phyloP scores from a whole-genome alignment of 2,888 invertebrate genomes.

The Melinaea menophilus region DNA sequence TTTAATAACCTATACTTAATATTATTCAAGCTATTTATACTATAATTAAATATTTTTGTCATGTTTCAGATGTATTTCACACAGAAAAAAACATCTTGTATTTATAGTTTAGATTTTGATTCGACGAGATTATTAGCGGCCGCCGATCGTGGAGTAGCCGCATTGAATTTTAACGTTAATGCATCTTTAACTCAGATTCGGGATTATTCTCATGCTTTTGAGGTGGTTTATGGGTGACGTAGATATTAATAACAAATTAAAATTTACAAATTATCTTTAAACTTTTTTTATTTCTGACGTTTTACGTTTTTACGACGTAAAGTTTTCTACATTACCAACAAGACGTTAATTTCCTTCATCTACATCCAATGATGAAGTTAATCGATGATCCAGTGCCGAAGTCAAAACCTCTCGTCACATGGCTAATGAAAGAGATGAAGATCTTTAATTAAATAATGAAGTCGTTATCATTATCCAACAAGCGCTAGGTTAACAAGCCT shows the following conservation, averaged over 20 bases:
- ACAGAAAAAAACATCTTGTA: constrained; percentile 58
- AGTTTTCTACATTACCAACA: no score
- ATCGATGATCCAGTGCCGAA: no score
- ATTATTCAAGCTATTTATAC: not conserved
- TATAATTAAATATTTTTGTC: not conserved
- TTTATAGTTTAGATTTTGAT: constrained; percentile 66
- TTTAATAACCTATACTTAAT: constrained; percentile 2
- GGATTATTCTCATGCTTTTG: constrained; percentile 59
- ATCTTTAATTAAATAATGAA: no score
- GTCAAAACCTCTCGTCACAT: no score
- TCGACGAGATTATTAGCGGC: constrained; percentile 59
- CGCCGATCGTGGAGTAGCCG: constrained; percentile 55
- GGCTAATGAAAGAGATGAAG: no score
- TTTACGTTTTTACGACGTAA: no score
- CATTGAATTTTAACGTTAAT: constrained; percentile 54
- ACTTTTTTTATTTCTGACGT: not conserved
- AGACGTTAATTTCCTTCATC: no score
- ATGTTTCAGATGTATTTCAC: constrained; percentile 67
- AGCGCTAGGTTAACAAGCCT: no score
- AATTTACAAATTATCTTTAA: constrained; percentile 2
- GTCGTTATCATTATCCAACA: no score
- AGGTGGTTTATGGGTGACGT: constrained; percentile 34
- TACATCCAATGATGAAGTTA: no score
- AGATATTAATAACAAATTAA: constrained; percentile 8
- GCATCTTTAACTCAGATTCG: constrained; percentile 32